Percentiles rank a stretch among this genome's conserved stretches.
These are phyloP conservation scores for Saxidomus purpurata DNA, from an alignment of 1,140 invertebrate species.

Conservation along the genomic window DNA sequence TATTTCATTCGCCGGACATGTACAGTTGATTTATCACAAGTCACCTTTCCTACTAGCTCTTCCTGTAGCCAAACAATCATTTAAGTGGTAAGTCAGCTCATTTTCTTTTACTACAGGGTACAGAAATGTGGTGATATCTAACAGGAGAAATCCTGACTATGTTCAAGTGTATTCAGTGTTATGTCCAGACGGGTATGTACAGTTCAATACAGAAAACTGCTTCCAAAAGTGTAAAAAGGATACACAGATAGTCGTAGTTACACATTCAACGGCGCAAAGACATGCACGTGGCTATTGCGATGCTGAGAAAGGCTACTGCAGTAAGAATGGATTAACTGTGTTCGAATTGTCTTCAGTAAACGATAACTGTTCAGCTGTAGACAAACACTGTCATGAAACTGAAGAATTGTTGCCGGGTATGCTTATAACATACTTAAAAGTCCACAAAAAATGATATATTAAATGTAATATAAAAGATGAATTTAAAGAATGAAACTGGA, in stretches of 20 bases:
- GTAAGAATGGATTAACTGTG: not conserved
- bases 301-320: not conserved
- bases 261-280: not conserved
- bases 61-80: too few relatives aligned
- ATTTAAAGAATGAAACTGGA: not conserved
- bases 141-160: not conserved
- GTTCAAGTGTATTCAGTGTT: not conserved
- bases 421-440: too few relatives aligned
- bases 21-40: too few relatives aligned
- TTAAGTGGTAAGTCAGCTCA: too few relatives aligned
- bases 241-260: not conserved
- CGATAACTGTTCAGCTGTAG: not conserved
- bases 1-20: too few relatives aligned
- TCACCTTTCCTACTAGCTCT: too few relatives aligned
- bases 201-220: not conserved
- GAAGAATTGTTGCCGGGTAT: not conserved
- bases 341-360: not conserved
- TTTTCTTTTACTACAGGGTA: too few relatives aligned
- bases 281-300: not conserved
- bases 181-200: not conserved
- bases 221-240: not conserved
- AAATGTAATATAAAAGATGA: too few relatives aligned
- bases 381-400: not conserved
- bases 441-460: not conserved
- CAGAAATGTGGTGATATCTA: not conserved